Percentiles rank a stretch among this genome's conserved stretches.
phyloP scores from a whole-genome alignment of 2,797 vertebrate genomes.

The Salmo trutta region DNA sequence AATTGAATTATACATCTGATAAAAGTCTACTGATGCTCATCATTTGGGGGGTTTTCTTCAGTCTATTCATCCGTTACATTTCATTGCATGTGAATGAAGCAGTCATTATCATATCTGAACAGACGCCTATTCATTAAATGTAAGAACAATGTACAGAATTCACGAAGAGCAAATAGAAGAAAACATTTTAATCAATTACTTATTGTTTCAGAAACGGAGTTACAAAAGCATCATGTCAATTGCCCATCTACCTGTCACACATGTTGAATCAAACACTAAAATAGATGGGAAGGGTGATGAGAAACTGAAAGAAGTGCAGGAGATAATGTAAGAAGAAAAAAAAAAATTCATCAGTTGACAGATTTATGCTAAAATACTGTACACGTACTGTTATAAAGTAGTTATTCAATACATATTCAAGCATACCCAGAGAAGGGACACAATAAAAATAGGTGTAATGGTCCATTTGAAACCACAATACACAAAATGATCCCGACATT shows the following conservation, averaged over 20 bases:
- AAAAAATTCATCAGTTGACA: neutral
- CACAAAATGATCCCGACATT: neutral
- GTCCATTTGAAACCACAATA: neutral
- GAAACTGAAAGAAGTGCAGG: neutral
- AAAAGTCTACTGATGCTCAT: neutral
- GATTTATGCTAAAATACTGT: neutral
- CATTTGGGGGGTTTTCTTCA: neutral
- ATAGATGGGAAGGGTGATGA: neutral
- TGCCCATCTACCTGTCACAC: neutral
- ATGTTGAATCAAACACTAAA: neutral
- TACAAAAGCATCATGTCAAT: neutral
- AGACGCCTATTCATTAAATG: neutral
- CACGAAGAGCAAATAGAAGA: neutral
- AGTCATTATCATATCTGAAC: neutral
- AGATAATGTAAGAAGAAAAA: constrained; percentile 14
- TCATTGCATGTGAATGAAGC: neutral
- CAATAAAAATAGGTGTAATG: neutral
- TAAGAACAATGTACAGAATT: neutral
- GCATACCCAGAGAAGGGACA: constrained; percentile 6
- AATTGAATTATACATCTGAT: neutral
- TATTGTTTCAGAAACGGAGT: neutral
- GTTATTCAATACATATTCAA: constrained; percentile 13
- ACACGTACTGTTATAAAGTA: neutral
- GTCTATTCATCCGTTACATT: neutral
- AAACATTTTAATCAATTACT: constrained; percentile 22